phyloP scores from a whole-genome alignment of 2,888 invertebrate genomes.

The Alitta virens region DNA sequence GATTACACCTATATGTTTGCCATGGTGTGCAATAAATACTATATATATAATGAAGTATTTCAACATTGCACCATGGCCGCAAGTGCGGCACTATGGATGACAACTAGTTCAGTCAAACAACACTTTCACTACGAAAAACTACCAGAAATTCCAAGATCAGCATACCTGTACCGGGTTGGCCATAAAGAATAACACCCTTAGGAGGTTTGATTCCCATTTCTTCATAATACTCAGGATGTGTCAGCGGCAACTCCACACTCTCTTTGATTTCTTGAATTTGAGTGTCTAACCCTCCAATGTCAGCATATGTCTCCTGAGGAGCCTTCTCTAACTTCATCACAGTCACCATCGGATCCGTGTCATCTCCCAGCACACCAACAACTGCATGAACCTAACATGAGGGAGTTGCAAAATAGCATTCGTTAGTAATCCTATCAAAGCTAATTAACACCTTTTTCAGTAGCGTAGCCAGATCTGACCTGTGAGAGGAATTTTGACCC shows the following conservation, averaged over 20 bases:
- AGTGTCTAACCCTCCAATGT: conserved; percentile 94
- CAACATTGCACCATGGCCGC: too few relatives aligned
- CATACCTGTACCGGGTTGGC: conserved; percentile 90
- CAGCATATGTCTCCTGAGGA: conserved; percentile 98
- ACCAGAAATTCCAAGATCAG: neutral
- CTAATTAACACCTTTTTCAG: too few relatives aligned
- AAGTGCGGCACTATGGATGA: too few relatives aligned
- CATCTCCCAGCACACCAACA: conserved; percentile 97
- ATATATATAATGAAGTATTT: too few relatives aligned
- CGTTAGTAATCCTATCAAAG: too few relatives aligned
- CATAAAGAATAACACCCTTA: conserved; percentile 97
- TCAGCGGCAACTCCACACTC: conserved; percentile 95
- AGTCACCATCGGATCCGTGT: conserved; percentile 99
- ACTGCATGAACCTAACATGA: conserved; percentile 85
- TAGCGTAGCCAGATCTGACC: too few relatives aligned
- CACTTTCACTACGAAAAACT: neutral
- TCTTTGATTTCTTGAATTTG: conserved; percentile 98
- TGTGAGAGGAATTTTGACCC: too few relatives aligned
- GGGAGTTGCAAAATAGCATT: too few relatives aligned
- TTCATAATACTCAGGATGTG: conserved; percentile 99
- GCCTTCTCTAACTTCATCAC: conserved; percentile 99
- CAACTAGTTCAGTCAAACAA: too few relatives aligned
- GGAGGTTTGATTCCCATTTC: conserved; percentile 99
- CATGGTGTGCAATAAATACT: too few relatives aligned
- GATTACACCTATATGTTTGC: too few relatives aligned